Evolutionary conservation across 1,140 invertebrate species (phyloP), one percentile per base, ranked within the genome.

Genomic region (Dinoponera quadriceps): DNA sequence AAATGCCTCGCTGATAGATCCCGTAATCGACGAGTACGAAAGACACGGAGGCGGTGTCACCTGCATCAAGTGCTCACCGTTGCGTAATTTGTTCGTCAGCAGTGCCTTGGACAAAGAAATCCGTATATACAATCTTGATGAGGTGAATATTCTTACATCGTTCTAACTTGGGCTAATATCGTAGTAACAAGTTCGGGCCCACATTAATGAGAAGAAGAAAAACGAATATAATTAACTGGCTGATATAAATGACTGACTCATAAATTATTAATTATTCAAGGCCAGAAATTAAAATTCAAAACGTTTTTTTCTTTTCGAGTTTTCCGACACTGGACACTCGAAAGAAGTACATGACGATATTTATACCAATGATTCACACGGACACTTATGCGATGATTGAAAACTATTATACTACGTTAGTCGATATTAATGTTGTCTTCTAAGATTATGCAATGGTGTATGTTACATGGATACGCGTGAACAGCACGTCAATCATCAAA

Each of bases 11-110:
- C 84, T 93, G 14, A 88, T 92, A 20, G 94, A 94, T 89, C 94
- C 94, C 49, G 92, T 94, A 16, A 77, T 94, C 69, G 91, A 90
- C 60, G 91, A 94, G 63, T 94, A 93, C 49, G 92, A 94, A n/a
- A 91, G 91, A 48, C 91, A 93, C 27, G 90, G 91, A 63, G 93
- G 94, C 25, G 93, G 90, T 65, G 85, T 94, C 16, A 94, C 93
- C 2, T 91, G 90, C 69, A 54, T 94, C 0, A 93, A 92, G 75
- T 93, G 90, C 81, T 93, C 93, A 5, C 91, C 90, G n/a, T 88
- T 82, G 44, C 85, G 83, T 65, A 91, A 93, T 89, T 29, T 92
- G 4, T 94, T 94, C 60, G 81, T 94, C 9, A 87, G 91, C 9
- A 90, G 91, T 33, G 90, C 91, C 3, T 93, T 92, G 2, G 92